Evolutionary conservation across 2,888 invertebrate genomes (phyloP), one percentile per base, ranked within the genome.

Genomic region (Emmelina monodactyla): DNA sequence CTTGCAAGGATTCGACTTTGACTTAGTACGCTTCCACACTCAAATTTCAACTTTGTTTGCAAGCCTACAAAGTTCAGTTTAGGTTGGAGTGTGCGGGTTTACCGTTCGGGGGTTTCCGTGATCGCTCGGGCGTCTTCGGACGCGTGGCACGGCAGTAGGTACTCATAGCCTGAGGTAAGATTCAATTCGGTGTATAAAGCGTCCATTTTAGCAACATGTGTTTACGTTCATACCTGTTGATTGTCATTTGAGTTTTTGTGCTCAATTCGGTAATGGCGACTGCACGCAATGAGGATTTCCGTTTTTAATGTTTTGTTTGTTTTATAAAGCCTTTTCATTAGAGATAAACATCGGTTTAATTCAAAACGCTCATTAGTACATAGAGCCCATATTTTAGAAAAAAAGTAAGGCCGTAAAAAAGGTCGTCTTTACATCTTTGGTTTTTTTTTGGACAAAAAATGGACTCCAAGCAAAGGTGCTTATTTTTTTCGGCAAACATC

Each of bases 401-500:
- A n/a, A n/a, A n/a, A n/a, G n/a, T n/a, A n/a, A n/a, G n/a, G n/a
- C n/a, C n/a, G n/a, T n/a, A n/a, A n/a, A n/a, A n/a, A n/a, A n/a
- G n/a, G n/a, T n/a, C n/a, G n/a, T n/a, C n/a, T n/a, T n/a, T n/a
- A n/a, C n/a, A n/a, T n/a, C n/a, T n/a, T n/a, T n/a, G n/a, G n/a
- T n/a, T n/a, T n/a, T n/a, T n/a, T n/a, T n/a, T n/a, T n/a, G n/a
- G 58, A 53, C 22, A 19, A 14, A 11, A 28, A 28, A 33, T 7
- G 10, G 13, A 53, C 51, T 53, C 51, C 41, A 48, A 55, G 54
- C 47, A 67, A 76, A 75, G 75, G 76, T 71, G 70, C 57, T 62
- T 49, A 41, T 45, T 51, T 64, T 62, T 69, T 73, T 72, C 64
- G 52, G 51, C 50, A 61, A 62, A 66, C 61, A 62, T 67, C 68